Percentiles rank a stretch among this genome's conserved stretches.
phyloP scores from a whole-genome alignment of 2,888 invertebrate species.

The Leucophora obtusa region DNA sequence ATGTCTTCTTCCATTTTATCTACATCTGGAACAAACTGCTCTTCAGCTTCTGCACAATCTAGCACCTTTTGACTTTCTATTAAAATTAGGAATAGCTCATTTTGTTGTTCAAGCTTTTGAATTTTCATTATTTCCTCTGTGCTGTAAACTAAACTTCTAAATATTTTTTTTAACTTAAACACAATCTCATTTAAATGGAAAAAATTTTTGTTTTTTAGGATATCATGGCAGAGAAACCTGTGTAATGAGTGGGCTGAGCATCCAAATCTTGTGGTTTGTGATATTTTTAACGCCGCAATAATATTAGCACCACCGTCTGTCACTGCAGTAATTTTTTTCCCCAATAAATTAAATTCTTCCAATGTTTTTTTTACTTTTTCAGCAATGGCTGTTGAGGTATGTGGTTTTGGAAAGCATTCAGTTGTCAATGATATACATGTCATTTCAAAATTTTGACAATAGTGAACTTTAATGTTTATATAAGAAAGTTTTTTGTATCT shows the following conservation, averaged over 20 bases:
- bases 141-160: constrained; percentile 9
- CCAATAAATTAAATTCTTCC: too few relatives aligned
- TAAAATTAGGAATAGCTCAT: not conserved
- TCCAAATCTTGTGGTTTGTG: too few relatives aligned
- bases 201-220: too few relatives aligned
- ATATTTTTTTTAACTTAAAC: constrained; percentile 3
- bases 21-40: not conserved
- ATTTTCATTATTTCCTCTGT: constrained; percentile 9
- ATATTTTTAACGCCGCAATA: too few relatives aligned
- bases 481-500: not conserved
- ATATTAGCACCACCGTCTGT: too few relatives aligned
- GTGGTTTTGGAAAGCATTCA: constrained; percentile 5
- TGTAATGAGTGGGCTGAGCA: too few relatives aligned
- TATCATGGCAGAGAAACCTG: too few relatives aligned
- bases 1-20: not conserved
- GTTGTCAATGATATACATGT: not conserved
- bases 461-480: too few relatives aligned
- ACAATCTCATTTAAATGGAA: not conserved
- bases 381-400: not conserved
- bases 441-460: constrained; percentile 16
- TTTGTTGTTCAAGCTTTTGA: constrained; percentile 13
- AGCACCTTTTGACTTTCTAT: not conserved
- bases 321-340: too few relatives aligned
- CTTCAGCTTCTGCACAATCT: constrained; percentile 7
- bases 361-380: not conserved